These are phyloP conservation scores for Drosophila burlai DNA, from an alignment of 1,140 invertebrate species.

Conservation along the genomic window DNA sequence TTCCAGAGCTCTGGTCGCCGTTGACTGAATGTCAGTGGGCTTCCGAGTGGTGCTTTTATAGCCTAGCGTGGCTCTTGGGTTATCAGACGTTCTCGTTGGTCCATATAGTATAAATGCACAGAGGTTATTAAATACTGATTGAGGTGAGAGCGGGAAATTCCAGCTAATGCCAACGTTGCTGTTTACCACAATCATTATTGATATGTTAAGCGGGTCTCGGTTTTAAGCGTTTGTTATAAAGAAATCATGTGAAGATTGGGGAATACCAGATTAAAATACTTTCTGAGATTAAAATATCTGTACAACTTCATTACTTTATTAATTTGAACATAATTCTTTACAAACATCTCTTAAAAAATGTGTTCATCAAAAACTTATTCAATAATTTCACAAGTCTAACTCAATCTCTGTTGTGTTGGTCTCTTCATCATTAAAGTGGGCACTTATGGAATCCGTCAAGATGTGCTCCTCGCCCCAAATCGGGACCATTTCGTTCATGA, in stretches of 20 bases:
- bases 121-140: conserved; percentile 18
- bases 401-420: no score
- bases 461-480: conserved; percentile 13
- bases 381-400: background rate
- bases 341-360: background rate
- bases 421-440: background rate
- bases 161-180: conserved; percentile 4
- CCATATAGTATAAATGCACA: conserved; percentile 1
- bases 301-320: background rate
- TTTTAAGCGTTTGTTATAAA: background rate
- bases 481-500: conserved; percentile 38
- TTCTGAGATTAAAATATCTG: background rate
- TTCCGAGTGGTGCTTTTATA: conserved; percentile 36
- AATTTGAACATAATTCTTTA: no score
- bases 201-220: background rate
- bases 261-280: background rate
- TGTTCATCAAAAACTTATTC: no score
- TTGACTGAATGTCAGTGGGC: conserved; percentile 35
- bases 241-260: background rate
- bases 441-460: background rate
- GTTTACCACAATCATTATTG: conserved; percentile 18
- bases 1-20: conserved; percentile 3
- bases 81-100: conserved; percentile 24
- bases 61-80: conserved; percentile 8
- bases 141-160: conserved; percentile 29